Percentiles rank a stretch among this genome's conserved stretches.
Conservation (phyloP, 2,113 vertebrate species). For the Cavia aperea region DNA sequence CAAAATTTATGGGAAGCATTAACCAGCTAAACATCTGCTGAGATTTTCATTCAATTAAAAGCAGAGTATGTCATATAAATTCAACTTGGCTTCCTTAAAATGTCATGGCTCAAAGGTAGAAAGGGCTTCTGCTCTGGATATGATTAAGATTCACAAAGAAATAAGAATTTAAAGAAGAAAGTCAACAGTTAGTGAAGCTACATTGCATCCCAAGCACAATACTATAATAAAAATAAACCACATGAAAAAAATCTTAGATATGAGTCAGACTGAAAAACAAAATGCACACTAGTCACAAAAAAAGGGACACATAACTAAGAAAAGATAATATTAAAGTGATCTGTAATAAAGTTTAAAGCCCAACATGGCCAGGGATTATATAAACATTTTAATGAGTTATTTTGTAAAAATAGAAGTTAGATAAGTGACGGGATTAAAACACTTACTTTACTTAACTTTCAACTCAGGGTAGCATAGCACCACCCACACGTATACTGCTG, state of each 20-base stretch:
- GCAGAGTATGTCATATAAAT: conserved; percentile 54
- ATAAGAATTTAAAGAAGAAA: neutral
- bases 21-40: conserved; percentile 62
- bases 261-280: neutral
- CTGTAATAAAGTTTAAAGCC: neutral
- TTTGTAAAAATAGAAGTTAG: neutral
- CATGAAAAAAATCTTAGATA: conserved; percentile 22
- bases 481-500: neutral
- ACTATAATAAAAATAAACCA: neutral
- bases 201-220: neutral
- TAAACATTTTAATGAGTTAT: neutral
- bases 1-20: conserved; percentile 62
- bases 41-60: conserved; percentile 66
- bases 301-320: neutral
- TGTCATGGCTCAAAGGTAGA: conserved; percentile 45
- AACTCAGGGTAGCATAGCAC: neutral
- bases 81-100: conserved; percentile 59
- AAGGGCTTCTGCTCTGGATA: conserved; percentile 28
- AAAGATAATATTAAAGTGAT: neutral
- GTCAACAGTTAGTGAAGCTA: neutral
- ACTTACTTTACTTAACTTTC: neutral
- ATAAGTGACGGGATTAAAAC: neutral
- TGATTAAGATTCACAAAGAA: conserved; percentile 49
- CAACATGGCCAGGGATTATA: neutral
- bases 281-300: neutral